A percentile compares a stretch with the other conserved stretches of the same genome.
Evolutionary conservation across 2,113 vertebrate genomes (phyloP).

Genomic region (Zapus hudsonius): DNA sequence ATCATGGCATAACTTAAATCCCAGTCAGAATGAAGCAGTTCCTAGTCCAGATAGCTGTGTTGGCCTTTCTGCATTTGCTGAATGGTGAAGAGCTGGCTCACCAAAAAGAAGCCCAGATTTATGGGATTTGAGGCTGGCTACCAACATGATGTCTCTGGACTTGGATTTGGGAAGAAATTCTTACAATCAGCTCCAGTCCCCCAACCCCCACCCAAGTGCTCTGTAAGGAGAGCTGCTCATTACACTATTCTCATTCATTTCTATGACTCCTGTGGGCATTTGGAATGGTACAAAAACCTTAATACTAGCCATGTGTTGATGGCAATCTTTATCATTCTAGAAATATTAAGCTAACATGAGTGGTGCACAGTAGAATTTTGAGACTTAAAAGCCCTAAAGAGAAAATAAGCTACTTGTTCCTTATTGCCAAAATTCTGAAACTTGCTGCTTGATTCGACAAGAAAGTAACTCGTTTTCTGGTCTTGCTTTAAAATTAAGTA

Average conservation of each 20-base stretch:
- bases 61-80: background rate
- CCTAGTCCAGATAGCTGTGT: background rate
- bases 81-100: background rate
- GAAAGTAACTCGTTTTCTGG: background rate
- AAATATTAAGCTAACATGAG: background rate
- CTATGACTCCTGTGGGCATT: background rate
- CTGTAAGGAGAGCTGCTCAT: background rate
- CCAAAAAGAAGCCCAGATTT: background rate
- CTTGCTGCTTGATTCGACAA: background rate
- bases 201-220: background rate
- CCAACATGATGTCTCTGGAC: background rate
- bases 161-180: background rate
- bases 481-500: conserved; percentile 44
- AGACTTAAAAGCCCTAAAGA: background rate
- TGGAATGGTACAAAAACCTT: background rate
- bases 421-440: background rate
- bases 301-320: background rate
- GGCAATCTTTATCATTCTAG: background rate
- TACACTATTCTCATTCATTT: background rate
- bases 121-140: background rate
- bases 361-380: background rate
- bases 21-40: background rate
- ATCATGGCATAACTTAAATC: background rate
- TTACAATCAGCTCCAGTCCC: background rate
- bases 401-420: background rate